Evolutionary conservation across 2,888 invertebrate genomes (phyloP).

Genomic region (Scelioninae gen. 1): DNA sequence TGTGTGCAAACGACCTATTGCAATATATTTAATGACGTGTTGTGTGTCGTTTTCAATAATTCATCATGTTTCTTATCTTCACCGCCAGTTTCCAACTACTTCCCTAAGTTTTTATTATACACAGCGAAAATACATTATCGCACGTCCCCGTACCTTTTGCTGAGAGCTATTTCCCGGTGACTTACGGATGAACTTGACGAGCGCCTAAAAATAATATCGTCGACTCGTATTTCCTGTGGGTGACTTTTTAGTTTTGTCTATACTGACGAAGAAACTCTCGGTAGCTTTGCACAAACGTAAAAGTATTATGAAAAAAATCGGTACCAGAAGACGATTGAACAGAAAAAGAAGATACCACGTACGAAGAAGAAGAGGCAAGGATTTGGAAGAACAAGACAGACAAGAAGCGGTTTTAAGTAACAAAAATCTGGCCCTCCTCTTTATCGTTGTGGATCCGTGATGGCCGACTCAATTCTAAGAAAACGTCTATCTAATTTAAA

Average conservation of each 20-base stretch:
- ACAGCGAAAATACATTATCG: constrained; percentile 41
- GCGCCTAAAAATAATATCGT: constrained; percentile 47
- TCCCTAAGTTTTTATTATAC: too few relatives aligned
- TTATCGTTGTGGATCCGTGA: constrained; percentile 30
- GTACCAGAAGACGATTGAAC: constrained; percentile 29
- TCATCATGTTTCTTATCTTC: too few relatives aligned
- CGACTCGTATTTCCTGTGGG: constrained; percentile 44
- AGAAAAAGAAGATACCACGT: constrained; percentile 21
- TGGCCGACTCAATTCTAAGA: constrained; percentile 15
- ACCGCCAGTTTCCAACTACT: too few relatives aligned
- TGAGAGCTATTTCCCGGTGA: constrained; percentile 36
- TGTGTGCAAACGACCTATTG: too few relatives aligned
- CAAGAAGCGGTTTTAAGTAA: constrained; percentile 25
- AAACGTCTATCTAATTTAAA: constrained; percentile 14
- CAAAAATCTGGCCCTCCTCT: constrained; percentile 35
- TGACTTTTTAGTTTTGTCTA: too few relatives aligned
- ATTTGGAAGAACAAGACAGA: constrained; percentile 18
- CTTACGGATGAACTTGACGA: constrained; percentile 46
- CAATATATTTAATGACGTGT: too few relatives aligned
- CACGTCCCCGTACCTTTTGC: constrained; percentile 26
- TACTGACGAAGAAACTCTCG: constrained; percentile 18
- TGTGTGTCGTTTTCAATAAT: too few relatives aligned
- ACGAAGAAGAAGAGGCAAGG: constrained; percentile 9
- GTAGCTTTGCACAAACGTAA: constrained; percentile 35
- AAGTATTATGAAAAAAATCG: constrained; percentile 23